Percentiles rank a stretch among this genome's conserved stretches.
Conservation (phyloP, 2,888 invertebrate genomes). For the Caenorhabditis sp. region DNA sequence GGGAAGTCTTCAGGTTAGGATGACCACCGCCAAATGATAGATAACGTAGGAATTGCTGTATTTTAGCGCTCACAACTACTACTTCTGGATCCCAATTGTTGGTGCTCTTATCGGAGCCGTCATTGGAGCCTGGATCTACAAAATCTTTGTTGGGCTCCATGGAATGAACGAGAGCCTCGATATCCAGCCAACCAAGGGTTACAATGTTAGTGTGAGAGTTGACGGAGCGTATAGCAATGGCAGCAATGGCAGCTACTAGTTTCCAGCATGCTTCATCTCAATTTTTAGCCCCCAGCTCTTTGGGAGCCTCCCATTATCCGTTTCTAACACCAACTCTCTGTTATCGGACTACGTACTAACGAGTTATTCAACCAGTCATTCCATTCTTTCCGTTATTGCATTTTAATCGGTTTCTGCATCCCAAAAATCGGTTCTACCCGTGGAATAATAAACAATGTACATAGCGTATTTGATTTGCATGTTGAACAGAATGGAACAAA, state of each 20-base stretch:
- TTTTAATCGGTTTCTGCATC: slow-evolving; percentile 37
- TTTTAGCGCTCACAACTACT: slow-evolving; percentile 79
- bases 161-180: slow-evolving; percentile 79
- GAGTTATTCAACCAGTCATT: slow-evolving; percentile 33
- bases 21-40: background rate
- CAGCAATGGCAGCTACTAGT: slow-evolving; percentile 28
- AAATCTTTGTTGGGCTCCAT: slow-evolving; percentile 81
- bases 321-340: slow-evolving; percentile 22
- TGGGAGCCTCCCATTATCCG: slow-evolving; percentile 41
- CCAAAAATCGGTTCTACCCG: background rate
- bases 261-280: too few relatives aligned
- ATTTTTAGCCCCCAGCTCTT: slow-evolving; percentile 25
- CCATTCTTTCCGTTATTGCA: slow-evolving; percentile 6
- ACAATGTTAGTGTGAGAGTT: slow-evolving; percentile 65
- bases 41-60: background rate
- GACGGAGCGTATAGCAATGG: slow-evolving; percentile 35
- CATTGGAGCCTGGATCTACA: slow-evolving; percentile 81
- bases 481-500: slow-evolving; percentile 13
- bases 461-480: slow-evolving; percentile 39
- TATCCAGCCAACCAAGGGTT: slow-evolving; percentile 61
- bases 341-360: slow-evolving; percentile 29
- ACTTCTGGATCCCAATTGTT: slow-evolving; percentile 82
- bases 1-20: slow-evolving; percentile 73
- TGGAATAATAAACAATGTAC: slow-evolving; percentile 48
- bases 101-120: slow-evolving; percentile 82